Base-by-base conservation (phyloP, 2,113 vertebrate genomes). In the Upupa epops region DNA sequence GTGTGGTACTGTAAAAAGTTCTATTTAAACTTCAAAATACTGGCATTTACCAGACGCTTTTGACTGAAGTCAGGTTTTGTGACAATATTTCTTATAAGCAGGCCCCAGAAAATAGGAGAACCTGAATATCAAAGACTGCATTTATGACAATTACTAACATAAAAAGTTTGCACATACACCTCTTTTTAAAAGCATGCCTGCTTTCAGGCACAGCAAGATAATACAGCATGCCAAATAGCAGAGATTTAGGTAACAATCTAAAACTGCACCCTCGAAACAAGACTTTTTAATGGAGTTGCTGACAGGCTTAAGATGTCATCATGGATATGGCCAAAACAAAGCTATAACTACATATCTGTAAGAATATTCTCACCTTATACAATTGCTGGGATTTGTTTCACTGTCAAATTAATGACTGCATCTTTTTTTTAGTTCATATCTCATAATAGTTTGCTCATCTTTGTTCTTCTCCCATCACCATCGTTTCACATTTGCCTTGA, bases 391-490 rank as follows among this genome's bases (percentile, higher is more conserved):
- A 19, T 92, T 73, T 7, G 3, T 74, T 66, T 77, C 69, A 36
- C 32, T 61, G 56, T 34, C 25, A 71, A 91, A 94, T 88, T 81
- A 83, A 92, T 96, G 71, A 29, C 34, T 37, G 22, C 11, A 34
- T 7, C 20, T 79, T 82, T 52, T 87, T 79, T 92, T 70, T 92
- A 88, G n/a, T n/a, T n/a, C 51, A 11, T 45, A 40, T 81, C 56
- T 90, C 48, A 34, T 87, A 89, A 89, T 52, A 81, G 60, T 48
- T 91, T 76, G 77, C 75, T 83, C 86, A 75, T 83, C 51, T 79
- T 94, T 89, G 93, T 96, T 83, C 68, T 83, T 34, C 56, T 65
- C 94, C 83, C 90, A 58, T 81, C 83, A 73, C 59, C 3, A 2
- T 22, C 80, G 84, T 70, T 94, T 86, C 83, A n/a, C 22, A 5